A percentile compares a stretch with the other conserved stretches of the same genome.
These are phyloP conservation scores for Uria aalge DNA, from an alignment of 2,113 vertebrate genomes.

Conservation along the genomic window DNA sequence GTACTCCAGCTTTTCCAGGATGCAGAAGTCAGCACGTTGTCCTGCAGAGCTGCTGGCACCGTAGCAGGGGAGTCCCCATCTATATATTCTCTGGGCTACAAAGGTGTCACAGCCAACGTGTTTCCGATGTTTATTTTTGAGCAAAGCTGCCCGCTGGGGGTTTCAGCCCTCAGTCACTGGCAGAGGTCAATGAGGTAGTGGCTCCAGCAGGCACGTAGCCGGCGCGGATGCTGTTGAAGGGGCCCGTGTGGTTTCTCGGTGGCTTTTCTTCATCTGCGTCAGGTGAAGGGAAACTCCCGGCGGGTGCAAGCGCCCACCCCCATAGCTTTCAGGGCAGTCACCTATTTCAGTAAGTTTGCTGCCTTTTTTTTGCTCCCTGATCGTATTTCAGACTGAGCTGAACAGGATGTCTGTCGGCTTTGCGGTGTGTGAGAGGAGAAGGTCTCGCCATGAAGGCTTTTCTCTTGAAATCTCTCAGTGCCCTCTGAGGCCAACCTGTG, in stretches of 20 bases:
- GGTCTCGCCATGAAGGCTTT: background rate
- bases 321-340: background rate
- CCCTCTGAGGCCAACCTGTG: background rate
- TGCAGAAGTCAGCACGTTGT: background rate
- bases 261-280: background rate
- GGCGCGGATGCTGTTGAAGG: background rate
- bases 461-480: background rate
- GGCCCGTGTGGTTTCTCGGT: background rate
- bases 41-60: background rate
- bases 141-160: background rate
- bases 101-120: background rate
- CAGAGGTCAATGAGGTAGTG: background rate
- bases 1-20: background rate
- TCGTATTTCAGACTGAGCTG: background rate
- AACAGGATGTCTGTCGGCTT: background rate
- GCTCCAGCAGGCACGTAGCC: fast-evolving
- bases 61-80: background rate
- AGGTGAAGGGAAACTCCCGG: background rate
- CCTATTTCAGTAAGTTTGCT: background rate
- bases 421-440: background rate
- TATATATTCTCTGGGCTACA: background rate
- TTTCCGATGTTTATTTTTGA: background rate
- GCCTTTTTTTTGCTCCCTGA: background rate
- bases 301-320: background rate
- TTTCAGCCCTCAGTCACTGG: background rate